Evolutionary conservation across 2,888 invertebrate genomes (phyloP), one percentile per base, ranked within the genome.

Genomic region (Diaphora mendica): DNA sequence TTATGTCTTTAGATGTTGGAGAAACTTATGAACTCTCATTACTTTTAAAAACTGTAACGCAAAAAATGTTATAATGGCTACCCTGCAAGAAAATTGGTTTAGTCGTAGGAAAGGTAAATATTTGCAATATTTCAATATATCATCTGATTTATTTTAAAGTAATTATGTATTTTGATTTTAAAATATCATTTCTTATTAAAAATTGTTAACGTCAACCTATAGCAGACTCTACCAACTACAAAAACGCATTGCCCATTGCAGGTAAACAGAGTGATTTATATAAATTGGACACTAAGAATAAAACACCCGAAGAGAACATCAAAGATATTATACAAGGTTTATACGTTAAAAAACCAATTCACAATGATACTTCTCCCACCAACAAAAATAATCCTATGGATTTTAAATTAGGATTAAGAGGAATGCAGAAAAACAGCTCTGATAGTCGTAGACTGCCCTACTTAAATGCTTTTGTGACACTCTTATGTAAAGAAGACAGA

Each of bases 401-500:
- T 76, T 94, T 95, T 79, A 97, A 97, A 89, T 84, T 91, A 76
- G 96, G 97, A 74, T 92, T 97, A 73, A 95, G 95, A 75, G 96
- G 96, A 88, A 89, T 97, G 77, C 97, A 96, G 82, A 96, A 96
- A 87, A 96, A 96, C 88, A 96, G 97, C 77, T 97, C 97, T 77
- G 98, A 98, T 92, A 97, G 97, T 79, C 97, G 97, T 90, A 97
- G 98, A 91, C 96, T 99, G 84, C 98, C 97, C 82, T 98, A 98
- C 92, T 96, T 99, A 87, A 99, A 99, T 96, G 97, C 97, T 78
- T 97, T 99, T 93, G 98, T 98, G 74, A 98, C 98, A 89, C 96
- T 99, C 81, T 95, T 97, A 82, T 95, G 96, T 87, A 96, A 97
- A 90, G 96, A 96, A 89, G 97, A 97, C 84, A 96, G 96, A 85